Conservation (phyloP, 2,888 invertebrate species). For the Drosophila meridiana region DNA sequence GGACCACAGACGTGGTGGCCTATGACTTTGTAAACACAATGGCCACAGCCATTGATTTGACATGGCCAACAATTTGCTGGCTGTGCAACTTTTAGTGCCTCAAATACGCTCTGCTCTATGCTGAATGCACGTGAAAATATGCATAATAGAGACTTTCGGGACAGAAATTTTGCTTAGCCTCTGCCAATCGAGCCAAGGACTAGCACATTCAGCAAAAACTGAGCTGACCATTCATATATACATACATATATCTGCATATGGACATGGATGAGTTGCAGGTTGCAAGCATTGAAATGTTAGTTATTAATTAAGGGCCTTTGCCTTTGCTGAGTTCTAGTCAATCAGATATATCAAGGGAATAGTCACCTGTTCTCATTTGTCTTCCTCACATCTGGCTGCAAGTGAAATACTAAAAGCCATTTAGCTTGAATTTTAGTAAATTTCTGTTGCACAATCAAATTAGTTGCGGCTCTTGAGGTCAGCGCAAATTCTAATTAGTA, state of each 20-base stretch:
- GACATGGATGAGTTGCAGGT: conserved; percentile 17
- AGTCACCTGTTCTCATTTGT: background rate
- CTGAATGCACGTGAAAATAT: conserved; percentile 25
- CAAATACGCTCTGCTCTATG: background rate
- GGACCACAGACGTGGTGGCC: background rate
- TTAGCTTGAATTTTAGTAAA: conserved; percentile 14
- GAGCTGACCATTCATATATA: background rate
- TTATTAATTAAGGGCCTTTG: conserved; percentile 36
- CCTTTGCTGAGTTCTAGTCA: conserved; percentile 3
- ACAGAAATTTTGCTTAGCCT: conserved; percentile 6
- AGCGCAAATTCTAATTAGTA: conserved; percentile 58
- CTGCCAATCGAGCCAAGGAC: background rate
- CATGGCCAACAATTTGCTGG: conserved; percentile 28
- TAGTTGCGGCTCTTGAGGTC: conserved; percentile 48
- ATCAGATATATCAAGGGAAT: background rate
- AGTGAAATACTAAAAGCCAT: background rate
- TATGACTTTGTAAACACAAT: conserved; percentile 32
- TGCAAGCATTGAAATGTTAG: conserved; percentile 23
- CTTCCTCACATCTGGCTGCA: background rate
- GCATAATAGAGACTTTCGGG: conserved; percentile 15
- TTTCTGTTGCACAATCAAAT: conserved; percentile 48
- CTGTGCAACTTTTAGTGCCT: conserved; percentile 16
- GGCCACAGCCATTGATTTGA: conserved; percentile 33
- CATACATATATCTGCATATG: background rate
- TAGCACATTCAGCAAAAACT: conserved; percentile 27